Conservation (phyloP, 2,797 vertebrate species). For the Phyllotis vaccarum region DNA sequence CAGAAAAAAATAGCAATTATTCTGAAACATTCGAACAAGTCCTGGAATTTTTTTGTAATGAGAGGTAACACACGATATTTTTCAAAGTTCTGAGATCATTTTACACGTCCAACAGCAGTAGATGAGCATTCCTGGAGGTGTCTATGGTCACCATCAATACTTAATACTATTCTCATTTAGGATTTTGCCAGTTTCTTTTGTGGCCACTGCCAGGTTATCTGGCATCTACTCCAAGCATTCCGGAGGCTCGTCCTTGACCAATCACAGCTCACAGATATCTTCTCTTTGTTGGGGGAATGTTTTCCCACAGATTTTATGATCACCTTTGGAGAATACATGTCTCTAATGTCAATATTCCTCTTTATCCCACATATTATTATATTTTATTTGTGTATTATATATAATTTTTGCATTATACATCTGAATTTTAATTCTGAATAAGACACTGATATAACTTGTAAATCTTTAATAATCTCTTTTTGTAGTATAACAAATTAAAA, state of each 20-base stretch:
- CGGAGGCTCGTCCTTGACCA: background rate
- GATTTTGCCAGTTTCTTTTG: background rate
- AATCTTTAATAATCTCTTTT: too few relatives aligned
- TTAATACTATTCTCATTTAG: background rate
- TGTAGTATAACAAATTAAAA: too few relatives aligned
- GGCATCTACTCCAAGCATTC: background rate
- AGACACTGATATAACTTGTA: too few relatives aligned
- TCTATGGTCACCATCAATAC: too few relatives aligned
- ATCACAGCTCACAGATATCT: background rate
- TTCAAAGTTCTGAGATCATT: background rate
- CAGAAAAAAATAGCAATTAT: background rate
- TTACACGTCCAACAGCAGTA: background rate
- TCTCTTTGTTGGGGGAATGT: background rate
- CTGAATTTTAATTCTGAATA: too few relatives aligned
- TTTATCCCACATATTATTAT: background rate
- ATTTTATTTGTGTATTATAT: background rate
- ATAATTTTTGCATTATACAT: slow-evolving; percentile 12
- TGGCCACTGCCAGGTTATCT: background rate
- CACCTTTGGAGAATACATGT: background rate
- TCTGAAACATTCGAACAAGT: background rate
- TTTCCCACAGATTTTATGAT: background rate
- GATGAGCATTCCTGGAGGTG: too few relatives aligned
- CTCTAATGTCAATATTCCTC: too few relatives aligned
- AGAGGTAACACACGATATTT: background rate
- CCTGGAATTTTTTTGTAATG: background rate